Evolutionary conservation across 2,113 vertebrate species (phyloP).

Genomic region (Sinocyclocheilus anshuiensis): DNA sequence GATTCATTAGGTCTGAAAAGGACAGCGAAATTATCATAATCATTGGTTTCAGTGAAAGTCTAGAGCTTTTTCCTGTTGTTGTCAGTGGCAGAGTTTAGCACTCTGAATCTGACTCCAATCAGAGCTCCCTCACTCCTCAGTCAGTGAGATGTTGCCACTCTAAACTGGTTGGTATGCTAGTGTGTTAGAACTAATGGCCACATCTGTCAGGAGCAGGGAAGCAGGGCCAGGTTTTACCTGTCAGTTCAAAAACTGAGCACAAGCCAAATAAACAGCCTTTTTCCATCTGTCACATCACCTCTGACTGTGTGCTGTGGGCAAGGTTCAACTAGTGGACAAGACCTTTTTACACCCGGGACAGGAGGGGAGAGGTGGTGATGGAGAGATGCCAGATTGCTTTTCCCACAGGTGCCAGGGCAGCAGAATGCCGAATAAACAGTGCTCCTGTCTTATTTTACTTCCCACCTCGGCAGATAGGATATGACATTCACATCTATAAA

Average conservation of each 20-base stretch:
- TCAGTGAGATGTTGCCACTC: slow-evolving; percentile 25
- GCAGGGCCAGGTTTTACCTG: slow-evolving; percentile 41
- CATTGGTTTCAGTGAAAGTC: not conserved
- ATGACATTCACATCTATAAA: not conserved
- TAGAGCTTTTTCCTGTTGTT: not conserved
- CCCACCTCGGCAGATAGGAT: not conserved
- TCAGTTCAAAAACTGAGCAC: slow-evolving; percentile 31
- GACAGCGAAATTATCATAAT: not conserved
- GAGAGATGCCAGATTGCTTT: slow-evolving; percentile 6
- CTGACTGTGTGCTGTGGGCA: slow-evolving; percentile 45
- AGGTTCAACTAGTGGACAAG: slow-evolving; percentile 44
- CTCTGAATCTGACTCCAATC: not conserved
- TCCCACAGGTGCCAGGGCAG: slow-evolving; percentile 21
- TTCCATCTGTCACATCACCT: slow-evolving; percentile 56
- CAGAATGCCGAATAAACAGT: not conserved
- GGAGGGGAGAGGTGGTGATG: slow-evolving; percentile 7
- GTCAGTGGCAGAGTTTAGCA: not conserved
- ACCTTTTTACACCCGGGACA: slow-evolving; percentile 7
- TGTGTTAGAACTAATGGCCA: slow-evolving; percentile 39
- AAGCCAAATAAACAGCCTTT: slow-evolving; percentile 49
- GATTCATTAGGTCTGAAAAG: not conserved
- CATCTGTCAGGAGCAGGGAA: slow-evolving; percentile 50
- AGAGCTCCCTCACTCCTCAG: not conserved
- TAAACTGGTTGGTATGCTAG: slow-evolving; percentile 30
- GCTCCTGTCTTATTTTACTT: not conserved